Evolutionary conservation across 64 coral and sea anemone genomes (phyloP).

Genomic region (Porites australiensis): DNA sequence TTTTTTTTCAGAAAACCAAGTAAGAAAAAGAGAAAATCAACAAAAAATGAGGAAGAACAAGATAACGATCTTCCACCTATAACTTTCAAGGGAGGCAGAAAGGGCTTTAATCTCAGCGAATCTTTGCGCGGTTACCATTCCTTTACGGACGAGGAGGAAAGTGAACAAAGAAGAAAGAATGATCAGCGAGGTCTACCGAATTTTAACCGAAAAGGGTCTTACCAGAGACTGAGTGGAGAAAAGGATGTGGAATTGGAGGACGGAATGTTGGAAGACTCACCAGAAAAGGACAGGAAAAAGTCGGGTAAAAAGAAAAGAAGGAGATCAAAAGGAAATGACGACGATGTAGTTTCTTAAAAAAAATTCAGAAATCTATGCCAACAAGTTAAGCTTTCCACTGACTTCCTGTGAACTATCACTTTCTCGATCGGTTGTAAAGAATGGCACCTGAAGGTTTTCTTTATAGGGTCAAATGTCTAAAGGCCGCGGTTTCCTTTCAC

Average conservation of each 20-base stretch:
- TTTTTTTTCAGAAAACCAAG: neutral
- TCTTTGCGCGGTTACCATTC: conserved; percentile 1
- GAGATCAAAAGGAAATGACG: neutral
- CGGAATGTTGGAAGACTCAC: conserved; percentile 56
- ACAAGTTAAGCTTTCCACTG: too few relatives aligned
- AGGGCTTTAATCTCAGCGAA: conserved; percentile 10
- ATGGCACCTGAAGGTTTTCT: too few relatives aligned
- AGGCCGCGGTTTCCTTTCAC: too few relatives aligned
- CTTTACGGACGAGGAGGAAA: neutral
- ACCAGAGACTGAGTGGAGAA: conserved; percentile 1
- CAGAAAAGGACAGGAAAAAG: conserved; percentile 30
- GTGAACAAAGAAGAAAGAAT: neutral
- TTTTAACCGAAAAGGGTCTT: conserved; percentile 4
- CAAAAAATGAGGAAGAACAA: neutral
- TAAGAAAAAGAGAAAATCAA: conserved; percentile 34
- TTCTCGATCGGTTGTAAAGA: too few relatives aligned
- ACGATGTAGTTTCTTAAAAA: neutral
- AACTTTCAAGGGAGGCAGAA: conserved; percentile 26
- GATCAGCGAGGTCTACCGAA: neutral
- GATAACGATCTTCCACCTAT: conserved; percentile 27
- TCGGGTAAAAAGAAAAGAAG: conserved; percentile 7
- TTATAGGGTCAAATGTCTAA: too few relatives aligned
- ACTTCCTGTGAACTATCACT: too few relatives aligned
- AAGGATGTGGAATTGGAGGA: conserved; percentile 31
- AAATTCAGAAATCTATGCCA: neutral